A percentile compares a stretch with the other conserved stretches of the same genome.
These are phyloP conservation scores for Donacobius atricapilla DNA, from an alignment of 2,113 vertebrate species.

Conservation along the genomic window DNA sequence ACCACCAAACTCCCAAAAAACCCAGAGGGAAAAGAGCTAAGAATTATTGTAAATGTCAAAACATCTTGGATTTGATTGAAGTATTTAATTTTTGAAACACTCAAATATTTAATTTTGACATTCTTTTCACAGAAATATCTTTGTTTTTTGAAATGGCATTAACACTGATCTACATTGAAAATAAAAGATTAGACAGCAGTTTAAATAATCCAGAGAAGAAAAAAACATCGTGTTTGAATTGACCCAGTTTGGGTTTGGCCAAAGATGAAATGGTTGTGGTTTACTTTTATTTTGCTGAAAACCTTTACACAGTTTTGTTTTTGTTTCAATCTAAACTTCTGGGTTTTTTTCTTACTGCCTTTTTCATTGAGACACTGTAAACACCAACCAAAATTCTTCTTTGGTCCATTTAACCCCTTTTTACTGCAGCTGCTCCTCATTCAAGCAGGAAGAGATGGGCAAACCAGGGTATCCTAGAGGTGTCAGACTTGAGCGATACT, in stretches of 20 bases:
- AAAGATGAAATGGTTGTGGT: neutral
- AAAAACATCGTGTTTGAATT: neutral
- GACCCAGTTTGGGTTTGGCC: neutral
- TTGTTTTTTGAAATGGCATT: constrained; percentile 13
- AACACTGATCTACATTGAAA: neutral
- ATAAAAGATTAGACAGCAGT: neutral
- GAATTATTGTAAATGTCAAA: neutral
- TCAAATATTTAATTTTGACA: neutral
- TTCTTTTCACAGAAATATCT: constrained; percentile 7
- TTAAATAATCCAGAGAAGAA: neutral
- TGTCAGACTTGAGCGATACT: neutral
- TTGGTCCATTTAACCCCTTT: neutral
- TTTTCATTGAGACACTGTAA: neutral
- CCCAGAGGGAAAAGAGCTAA: neutral
- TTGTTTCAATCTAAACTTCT: neutral
- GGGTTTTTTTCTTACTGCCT: neutral
- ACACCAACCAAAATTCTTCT: neutral
- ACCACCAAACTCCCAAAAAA: neutral
- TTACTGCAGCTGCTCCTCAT: neutral
- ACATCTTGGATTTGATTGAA: neutral
- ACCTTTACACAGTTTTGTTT: neutral
- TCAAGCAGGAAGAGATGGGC: neutral
- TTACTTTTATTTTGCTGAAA: neutral
- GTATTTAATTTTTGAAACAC: neutral
- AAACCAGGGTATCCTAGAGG: neutral